Evolutionary conservation across 2,113 vertebrate genomes (phyloP).

Genomic region (Ctenomys sociabilis): DNA sequence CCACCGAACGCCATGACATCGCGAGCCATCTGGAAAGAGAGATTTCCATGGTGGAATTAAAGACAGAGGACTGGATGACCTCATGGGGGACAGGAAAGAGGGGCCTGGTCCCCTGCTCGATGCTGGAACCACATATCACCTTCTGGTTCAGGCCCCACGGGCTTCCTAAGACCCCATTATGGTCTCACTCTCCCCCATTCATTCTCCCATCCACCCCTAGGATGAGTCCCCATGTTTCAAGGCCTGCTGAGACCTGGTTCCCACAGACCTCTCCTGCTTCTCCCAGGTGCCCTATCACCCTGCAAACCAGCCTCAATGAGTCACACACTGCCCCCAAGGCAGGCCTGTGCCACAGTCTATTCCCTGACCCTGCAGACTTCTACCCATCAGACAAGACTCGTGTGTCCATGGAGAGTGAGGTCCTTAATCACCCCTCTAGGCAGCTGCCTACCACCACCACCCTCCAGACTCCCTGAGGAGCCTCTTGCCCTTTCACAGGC

Average conservation of each 20-base stretch:
- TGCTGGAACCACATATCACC: rapidly evolving
- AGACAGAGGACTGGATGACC: neutral
- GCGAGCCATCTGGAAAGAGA: conserved; percentile 73
- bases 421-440: neutral
- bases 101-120: neutral
- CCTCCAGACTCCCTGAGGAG: neutral
- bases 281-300: neutral
- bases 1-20: conserved; percentile 75
- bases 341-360: rapidly evolving
- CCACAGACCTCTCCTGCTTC: neutral
- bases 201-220: neutral
- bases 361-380: neutral
- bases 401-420: neutral
- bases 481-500: neutral
- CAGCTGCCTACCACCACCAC: neutral
- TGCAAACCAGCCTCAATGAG: rapidly evolving
- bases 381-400: neutral
- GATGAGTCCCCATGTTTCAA: neutral
- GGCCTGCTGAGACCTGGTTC: neutral
- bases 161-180: neutral
- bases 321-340: rapidly evolving
- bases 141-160: neutral
- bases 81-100: neutral
- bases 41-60: neutral
- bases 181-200: neutral